A percentile compares a stretch with the other conserved stretches of the same genome.
Evolutionary conservation across 2,888 invertebrate genomes (phyloP).

Genomic region (Lasioglossum marginatum): DNA sequence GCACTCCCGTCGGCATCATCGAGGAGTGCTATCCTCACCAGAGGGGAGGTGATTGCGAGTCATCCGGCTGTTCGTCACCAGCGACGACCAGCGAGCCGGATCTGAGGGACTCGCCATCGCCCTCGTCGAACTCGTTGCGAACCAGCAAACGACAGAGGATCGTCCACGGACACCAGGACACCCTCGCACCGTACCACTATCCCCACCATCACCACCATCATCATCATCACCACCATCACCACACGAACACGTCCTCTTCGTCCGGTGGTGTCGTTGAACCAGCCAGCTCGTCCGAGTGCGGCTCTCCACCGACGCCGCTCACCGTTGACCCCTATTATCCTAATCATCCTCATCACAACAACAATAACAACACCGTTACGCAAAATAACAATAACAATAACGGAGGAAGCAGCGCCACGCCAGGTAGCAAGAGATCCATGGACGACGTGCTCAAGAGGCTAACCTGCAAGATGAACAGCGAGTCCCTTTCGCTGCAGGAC

Average conservation of each 20-base stretch:
- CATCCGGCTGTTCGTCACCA: conserved; percentile 82
- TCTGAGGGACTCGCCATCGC: conserved; percentile 84
- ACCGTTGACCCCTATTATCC: conserved; percentile 87
- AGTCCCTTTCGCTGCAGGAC: conserved; percentile 90
- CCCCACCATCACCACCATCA: conserved; percentile 73
- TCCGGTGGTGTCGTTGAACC: conserved; percentile 73
- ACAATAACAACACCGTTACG: conserved; percentile 86
- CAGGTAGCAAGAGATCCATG: conserved; percentile 92
- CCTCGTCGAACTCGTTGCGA: conserved; percentile 78
- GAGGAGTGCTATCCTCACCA: conserved; percentile 79
- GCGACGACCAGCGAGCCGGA: conserved; percentile 84
- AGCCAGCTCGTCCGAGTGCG: conserved; percentile 89
- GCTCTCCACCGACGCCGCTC: conserved; percentile 89
- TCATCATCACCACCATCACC: conserved; percentile 75
- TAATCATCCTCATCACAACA: conserved; percentile 84
- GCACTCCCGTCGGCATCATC: conserved; percentile 87
- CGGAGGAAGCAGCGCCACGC: conserved; percentile 86
- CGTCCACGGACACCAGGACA: conserved; percentile 66
- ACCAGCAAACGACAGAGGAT: conserved; percentile 78
- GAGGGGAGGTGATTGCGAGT: conserved; percentile 75
- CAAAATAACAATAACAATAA: conserved; percentile 88
- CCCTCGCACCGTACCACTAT: conserved; percentile 52
- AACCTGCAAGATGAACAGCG: conserved; percentile 94
- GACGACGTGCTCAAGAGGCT: conserved; percentile 95
- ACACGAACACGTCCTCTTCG: conserved; percentile 74